Conservation (phyloP, 2,888 invertebrate genomes). For the Siphlonurus alternatus region DNA sequence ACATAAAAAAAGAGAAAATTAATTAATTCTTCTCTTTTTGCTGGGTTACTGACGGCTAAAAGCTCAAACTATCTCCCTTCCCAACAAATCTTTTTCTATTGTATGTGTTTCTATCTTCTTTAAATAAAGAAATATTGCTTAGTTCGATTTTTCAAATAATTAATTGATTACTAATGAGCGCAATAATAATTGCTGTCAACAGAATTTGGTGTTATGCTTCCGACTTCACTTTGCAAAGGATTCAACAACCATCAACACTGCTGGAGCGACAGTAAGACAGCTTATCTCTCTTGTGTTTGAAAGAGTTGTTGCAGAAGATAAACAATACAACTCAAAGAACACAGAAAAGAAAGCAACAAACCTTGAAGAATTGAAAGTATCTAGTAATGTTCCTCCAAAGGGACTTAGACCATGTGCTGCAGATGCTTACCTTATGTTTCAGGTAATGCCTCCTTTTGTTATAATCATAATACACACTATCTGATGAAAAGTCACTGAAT, state of each 20-base stretch:
- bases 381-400: conserved; percentile 59
- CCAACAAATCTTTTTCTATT: no score
- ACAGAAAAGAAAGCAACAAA: conserved; percentile 30
- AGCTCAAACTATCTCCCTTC: no score
- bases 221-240: conserved; percentile 92
- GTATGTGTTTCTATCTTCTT: no score
- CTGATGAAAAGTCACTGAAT: neutral
- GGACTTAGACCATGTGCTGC: conserved; percentile 75
- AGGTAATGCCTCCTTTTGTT: conserved; percentile 33
- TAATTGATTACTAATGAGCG: conserved; percentile 11
- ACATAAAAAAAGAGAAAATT: no score
- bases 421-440: conserved; percentile 89
- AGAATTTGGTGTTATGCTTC: conserved; percentile 91
- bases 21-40: no score
- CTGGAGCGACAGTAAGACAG: conserved; percentile 93
- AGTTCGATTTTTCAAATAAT: no score
- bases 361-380: conserved; percentile 60
- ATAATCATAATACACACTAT: neutral
- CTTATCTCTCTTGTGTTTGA: conserved; percentile 85
- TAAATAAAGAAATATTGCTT: no score
- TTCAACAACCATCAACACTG: conserved; percentile 88
- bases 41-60: no score
- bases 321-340: conserved; percentile 26
- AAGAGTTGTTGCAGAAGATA: conserved; percentile 58
- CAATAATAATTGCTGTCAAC: conserved; percentile 22